These are phyloP conservation scores for Drosophila lacteicornis DNA, from an alignment of 1,140 invertebrate species.

Conservation along the genomic window DNA sequence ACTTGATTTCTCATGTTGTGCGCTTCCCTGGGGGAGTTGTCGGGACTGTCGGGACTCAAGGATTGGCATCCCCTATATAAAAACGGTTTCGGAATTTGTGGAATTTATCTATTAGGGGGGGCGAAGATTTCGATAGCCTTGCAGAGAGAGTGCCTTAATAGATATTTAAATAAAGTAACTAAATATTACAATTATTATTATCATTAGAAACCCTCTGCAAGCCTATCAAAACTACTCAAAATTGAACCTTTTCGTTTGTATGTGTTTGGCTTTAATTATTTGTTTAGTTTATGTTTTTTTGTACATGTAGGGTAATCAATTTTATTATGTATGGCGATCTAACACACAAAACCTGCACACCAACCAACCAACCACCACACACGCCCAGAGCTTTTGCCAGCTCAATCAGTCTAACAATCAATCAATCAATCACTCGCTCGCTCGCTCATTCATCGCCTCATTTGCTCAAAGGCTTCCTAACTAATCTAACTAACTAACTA, in stretches of 20 bases:
- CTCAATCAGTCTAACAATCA: conserved; percentile 31
- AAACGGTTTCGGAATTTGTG: conserved; percentile 2
- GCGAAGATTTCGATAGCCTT: conserved; percentile 2
- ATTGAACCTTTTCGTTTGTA: not conserved
- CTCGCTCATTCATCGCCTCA: conserved; percentile 51
- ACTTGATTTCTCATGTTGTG: conserved; percentile 38
- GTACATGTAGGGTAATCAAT: conserved; percentile 4
- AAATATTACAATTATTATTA: no score
- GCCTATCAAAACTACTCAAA: not conserved
- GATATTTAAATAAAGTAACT: no score
- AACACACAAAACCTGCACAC: conserved; percentile 31
- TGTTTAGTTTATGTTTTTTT: conserved; percentile 1
- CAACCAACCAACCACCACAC: not conserved
- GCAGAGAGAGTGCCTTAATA: conserved; percentile 1
- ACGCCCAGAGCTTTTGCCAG: conserved; percentile 32
- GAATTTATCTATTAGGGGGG: not conserved
- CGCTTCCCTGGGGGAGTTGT: conserved; percentile 39
- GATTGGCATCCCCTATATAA: conserved; percentile 12
- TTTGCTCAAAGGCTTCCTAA: conserved; percentile 43
- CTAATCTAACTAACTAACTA: conserved; percentile 2
- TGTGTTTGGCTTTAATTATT: conserved; percentile 11
- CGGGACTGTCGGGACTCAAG: conserved; percentile 2
- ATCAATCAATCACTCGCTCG: conserved; percentile 39
- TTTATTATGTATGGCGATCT: conserved; percentile 24
- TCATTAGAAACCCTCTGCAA: not conserved